Evolutionary conservation across 2,888 invertebrate species (phyloP), one percentile per base, ranked within the genome.

Genomic region (Drosophila mercatorum): DNA sequence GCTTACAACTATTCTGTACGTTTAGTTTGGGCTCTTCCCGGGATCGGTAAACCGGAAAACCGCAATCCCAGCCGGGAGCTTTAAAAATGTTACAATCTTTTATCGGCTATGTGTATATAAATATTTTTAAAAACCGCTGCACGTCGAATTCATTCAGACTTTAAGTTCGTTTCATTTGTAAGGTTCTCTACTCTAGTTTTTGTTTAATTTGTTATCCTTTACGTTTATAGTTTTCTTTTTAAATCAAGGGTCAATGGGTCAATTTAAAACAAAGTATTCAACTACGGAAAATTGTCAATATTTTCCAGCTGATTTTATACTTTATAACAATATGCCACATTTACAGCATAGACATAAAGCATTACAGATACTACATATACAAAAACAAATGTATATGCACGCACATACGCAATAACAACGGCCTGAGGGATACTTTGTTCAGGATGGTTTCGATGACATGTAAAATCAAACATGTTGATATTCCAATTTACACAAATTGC

Each of bases 161-260:
- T 86, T 89, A 86, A 81, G 86, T 89, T 89, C 88, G 74, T 76
- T 86, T 88, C 83, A 66, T 88, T 81, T 87, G 88, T 85, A 87
- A 80, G 80, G 82, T 87, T 81, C 67, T 72, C 62, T 64, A 67
- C 64, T 59, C 51, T 71, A 68, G 26, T 46, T 56, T 61, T 52
- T 66, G 0, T 47, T 26, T 58, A 22, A 17, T 34, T 4, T 31
- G 65, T 47, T 69, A 43, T 52, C 22, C 22, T 65, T 52, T 68
- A 36, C n/a, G 36, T 43, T 61, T 52, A 43, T 28, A 11, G 34
- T 51, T 69, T 64, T 14, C n/a, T 47, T 58, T 61, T 47, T 57
- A 56, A 66, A 64, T 70, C 46, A 67, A 72, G 61, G 66, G 53
- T 80, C 77, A 66, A 80, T 63, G 72, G 46, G 14, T 46, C 28